These are phyloP conservation scores for Sparus aurata DNA, from an alignment of 2,797 vertebrate genomes.

Conservation along the genomic window DNA sequence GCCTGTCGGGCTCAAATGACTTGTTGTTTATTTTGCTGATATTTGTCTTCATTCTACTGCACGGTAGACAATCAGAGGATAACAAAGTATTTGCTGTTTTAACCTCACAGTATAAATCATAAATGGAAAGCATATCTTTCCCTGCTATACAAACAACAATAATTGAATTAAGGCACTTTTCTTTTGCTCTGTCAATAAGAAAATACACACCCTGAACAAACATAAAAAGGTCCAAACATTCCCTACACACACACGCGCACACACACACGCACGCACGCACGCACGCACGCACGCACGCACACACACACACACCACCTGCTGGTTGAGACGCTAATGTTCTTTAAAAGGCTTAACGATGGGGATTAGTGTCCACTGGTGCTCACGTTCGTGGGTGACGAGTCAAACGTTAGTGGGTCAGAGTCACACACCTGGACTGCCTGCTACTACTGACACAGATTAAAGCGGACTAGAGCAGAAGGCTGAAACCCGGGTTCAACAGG, in stretches of 20 bases:
- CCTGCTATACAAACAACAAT: neutral
- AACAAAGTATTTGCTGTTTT: neutral
- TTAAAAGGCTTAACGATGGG: slow-evolving; percentile 66
- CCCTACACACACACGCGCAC: slow-evolving; percentile 4
- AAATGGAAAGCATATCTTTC: neutral
- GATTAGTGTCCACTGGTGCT: slow-evolving; percentile 73
- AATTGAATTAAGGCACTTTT: neutral
- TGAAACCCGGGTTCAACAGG: slow-evolving; percentile 7
- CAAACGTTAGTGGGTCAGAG: slow-evolving; percentile 82
- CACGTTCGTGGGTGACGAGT: slow-evolving; percentile 70
- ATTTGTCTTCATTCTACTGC: neutral
- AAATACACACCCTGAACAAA: slow-evolving; percentile 10
- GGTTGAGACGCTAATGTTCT: slow-evolving; percentile 74
- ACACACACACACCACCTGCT: slow-evolving; percentile 66
- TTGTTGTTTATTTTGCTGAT: neutral
- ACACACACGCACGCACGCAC: slow-evolving; percentile 8
- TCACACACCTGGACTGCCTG: slow-evolving; percentile 74
- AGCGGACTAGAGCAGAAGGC: slow-evolving; percentile 6
- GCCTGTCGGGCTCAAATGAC: slow-evolving; percentile 1
- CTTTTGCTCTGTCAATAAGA: slow-evolving; percentile 7
- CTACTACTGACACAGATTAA: slow-evolving; percentile 73
- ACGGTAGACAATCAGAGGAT: neutral
- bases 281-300: slow-evolving; percentile 10
- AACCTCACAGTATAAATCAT: neutral
- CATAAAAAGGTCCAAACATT: neutral